Base-by-base conservation (phyloP, 2,797 vertebrate genomes). In the Chrysocyon brachyurus region DNA sequence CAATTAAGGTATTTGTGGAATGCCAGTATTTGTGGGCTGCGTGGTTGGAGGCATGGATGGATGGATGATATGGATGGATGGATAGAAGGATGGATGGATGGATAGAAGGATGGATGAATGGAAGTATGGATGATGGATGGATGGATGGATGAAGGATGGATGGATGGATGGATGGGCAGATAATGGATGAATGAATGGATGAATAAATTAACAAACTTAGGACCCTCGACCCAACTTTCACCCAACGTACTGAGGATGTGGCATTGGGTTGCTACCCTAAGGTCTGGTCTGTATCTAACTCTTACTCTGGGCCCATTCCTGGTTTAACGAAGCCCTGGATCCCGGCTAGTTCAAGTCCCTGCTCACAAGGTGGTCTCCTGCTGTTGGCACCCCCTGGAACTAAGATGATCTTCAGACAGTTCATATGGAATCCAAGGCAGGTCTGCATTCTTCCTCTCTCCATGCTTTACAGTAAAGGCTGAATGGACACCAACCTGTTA, bases 401-500 rank as follows among this genome's bases (percentile, higher is more conserved):
- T 1, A n/a, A 26, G 10, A 9, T 6, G 15, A 31, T 33, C 61
- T 77, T 28, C 24, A 33, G 57, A 40, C 0, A 46, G 54, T 26
- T n/a, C 16, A 1, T 33, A 6, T 19, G 36, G 46, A 64, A 31
- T 10, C 11, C 7, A 3, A 12, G 8, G 26, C 10, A 1, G 10
- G 7, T 2, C 19, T 12, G 31, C n/a, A 6, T 12, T 56, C 21
- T 12, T 40, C 17, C 36, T 10, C 8, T 6, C 10, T 56, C 63
- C 46, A 6, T 5, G 3, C 21, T n/a, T 87, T 56, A 21, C 87
- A 33, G 40, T 8, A 24, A n/a, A 11, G 8, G 4, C 5, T 52
- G 57, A 0, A 0, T 15, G 10, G 17, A 9, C 8, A 2, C 21
- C 33, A 1, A 17, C 6, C 22, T 2, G 0, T 0, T 0, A 28